These are phyloP conservation scores for Antrozous pallidus DNA, from an alignment of 2,797 vertebrate genomes.

Conservation along the genomic window DNA sequence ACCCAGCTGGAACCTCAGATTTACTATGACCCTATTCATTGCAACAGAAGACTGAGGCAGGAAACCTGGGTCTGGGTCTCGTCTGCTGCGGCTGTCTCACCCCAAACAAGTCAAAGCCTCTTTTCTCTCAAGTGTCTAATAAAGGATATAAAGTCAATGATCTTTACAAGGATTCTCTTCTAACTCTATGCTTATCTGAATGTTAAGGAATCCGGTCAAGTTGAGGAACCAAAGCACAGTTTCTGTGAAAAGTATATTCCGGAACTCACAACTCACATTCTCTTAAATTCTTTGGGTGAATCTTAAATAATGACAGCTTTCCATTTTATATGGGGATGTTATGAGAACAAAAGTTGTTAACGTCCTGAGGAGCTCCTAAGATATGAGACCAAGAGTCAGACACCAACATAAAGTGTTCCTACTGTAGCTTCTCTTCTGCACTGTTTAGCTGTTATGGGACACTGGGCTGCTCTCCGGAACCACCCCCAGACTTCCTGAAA, in stretches of 20 bases:
- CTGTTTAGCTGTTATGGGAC: not conserved
- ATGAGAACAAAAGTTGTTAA: not conserved
- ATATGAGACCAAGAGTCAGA: not conserved
- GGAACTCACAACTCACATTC: not conserved
- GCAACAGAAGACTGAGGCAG: not conserved
- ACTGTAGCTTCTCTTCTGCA: not conserved
- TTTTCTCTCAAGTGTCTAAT: not conserved
- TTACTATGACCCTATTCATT: not conserved
- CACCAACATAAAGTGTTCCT: not conserved
- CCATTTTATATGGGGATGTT: not conserved
- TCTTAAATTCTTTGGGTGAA: slow-evolving; percentile 11
- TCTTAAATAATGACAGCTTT: not conserved
- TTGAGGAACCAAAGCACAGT: not conserved
- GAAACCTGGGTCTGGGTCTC: not conserved
- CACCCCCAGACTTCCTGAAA: not conserved
- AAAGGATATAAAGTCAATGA: not conserved
- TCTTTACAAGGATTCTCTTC: not conserved
- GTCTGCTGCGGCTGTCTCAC: not conserved
- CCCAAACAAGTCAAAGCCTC: not conserved
- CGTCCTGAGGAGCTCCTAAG: not conserved
- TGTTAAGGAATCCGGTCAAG: not conserved
- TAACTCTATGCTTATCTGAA: not conserved
- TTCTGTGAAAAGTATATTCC: not conserved
- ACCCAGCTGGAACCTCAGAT: not conserved
- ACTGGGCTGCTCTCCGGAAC: not conserved